A percentile compares a stretch with the other conserved stretches of the same genome.
Conservation (phyloP, 2,113 vertebrate species). For the Petroica traversi region DNA sequence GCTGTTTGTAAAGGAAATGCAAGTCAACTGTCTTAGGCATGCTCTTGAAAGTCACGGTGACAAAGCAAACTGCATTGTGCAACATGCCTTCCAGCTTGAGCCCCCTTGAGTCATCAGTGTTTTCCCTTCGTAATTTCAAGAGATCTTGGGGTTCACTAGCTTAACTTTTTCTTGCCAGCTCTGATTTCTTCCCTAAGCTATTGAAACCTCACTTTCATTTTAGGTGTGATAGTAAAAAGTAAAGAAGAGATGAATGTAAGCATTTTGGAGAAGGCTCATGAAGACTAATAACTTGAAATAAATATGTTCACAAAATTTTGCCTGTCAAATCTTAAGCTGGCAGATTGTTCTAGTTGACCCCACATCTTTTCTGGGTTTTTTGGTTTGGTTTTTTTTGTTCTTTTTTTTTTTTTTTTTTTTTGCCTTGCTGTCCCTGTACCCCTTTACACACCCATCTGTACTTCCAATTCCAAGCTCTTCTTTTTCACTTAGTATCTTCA, state of each 20-base stretch:
- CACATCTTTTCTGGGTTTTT: slow-evolving; percentile 28
- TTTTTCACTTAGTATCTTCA: slow-evolving; percentile 32
- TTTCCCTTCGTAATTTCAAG: slow-evolving; percentile 47
- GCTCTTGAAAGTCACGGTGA: slow-evolving; percentile 24
- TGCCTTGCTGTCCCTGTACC: background rate
- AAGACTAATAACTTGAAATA: background rate
- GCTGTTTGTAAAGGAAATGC: background rate
- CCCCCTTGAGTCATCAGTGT: slow-evolving; percentile 60
- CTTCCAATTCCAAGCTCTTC: background rate
- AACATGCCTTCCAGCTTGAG: slow-evolving; percentile 74
- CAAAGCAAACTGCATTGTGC: slow-evolving; percentile 45
- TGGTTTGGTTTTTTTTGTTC: too few species aligned
- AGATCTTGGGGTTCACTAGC: slow-evolving; percentile 69
- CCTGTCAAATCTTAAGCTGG: slow-evolving; percentile 61
- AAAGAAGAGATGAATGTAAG: slow-evolving; percentile 16
- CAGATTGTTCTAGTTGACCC: slow-evolving; percentile 70
- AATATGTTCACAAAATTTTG: background rate
- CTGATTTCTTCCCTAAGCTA: slow-evolving; percentile 24
- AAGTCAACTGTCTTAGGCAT: slow-evolving; percentile 10
- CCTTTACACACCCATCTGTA: background rate
- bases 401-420: background rate
- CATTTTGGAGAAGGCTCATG: background rate
- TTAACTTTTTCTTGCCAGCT: slow-evolving; percentile 73
- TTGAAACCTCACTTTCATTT: slow-evolving; percentile 13
- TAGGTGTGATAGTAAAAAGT: slow-evolving; percentile 18